These are phyloP conservation scores for Cairina moschata DNA, from an alignment of 2,113 vertebrate species.

Conservation along the genomic window DNA sequence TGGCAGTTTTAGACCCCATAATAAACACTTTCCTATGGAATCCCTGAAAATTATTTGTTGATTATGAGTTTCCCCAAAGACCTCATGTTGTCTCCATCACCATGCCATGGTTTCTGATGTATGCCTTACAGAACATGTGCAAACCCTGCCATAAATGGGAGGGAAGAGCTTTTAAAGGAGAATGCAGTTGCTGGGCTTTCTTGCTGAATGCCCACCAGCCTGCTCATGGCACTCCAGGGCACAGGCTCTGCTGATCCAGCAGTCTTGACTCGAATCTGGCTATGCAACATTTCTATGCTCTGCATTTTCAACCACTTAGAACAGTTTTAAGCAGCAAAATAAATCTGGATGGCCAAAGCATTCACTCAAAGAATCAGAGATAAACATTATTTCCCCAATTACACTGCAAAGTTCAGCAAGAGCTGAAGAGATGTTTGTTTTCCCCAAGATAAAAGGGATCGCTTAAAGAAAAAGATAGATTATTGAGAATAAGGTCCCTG, in stretches of 20 bases:
- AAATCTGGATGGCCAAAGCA: background rate
- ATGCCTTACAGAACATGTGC: background rate
- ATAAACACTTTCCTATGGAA: background rate
- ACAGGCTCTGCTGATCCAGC: background rate
- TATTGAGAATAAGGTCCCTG: background rate
- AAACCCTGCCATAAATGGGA: background rate
- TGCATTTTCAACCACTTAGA: background rate
- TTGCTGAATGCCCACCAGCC: conserved; percentile 8
- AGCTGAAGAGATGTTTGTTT: background rate
- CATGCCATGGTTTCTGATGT: background rate
- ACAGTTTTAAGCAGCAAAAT: background rate
- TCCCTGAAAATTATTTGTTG: background rate
- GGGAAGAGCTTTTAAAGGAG: background rate
- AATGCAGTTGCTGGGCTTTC: background rate
- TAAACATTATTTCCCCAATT: background rate
- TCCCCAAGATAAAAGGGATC: background rate
- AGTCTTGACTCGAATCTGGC: background rate
- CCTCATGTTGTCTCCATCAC: background rate
- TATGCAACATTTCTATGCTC: background rate
- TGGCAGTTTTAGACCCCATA: background rate
- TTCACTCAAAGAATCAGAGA: background rate
- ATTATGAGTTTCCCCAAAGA: background rate
- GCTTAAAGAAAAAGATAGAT: background rate
- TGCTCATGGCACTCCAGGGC: background rate
- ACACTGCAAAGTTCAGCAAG: background rate